Evolutionary conservation across 2,113 vertebrate genomes (phyloP).

Genomic region (Malaclemys terrapin): DNA sequence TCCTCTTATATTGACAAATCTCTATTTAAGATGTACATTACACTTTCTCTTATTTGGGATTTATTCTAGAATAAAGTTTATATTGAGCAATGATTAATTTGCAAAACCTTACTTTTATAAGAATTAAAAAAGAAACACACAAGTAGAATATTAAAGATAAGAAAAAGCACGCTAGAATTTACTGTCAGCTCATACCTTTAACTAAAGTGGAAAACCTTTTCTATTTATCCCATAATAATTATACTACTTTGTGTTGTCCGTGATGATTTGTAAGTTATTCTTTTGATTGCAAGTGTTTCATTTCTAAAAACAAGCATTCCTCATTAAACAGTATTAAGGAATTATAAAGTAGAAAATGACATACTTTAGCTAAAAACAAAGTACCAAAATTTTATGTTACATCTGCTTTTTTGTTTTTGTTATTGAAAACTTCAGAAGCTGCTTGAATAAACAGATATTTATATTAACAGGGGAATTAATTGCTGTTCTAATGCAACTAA

Average conservation of each 20-base stretch:
- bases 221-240: neutral
- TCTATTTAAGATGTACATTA: no score
- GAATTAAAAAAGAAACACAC: neutral
- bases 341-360: neutral
- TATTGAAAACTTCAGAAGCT: neutral
- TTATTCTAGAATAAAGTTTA: neutral
- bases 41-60: neutral
- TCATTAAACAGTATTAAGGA: neutral
- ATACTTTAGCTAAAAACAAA: neutral
- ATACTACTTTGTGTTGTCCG: neutral
- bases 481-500: neutral
- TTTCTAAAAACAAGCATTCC: neutral
- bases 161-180: neutral
- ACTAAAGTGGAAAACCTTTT: neutral
- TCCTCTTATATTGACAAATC: no score
- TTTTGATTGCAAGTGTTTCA: neutral
- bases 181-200: neutral
- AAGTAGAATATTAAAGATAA: neutral
- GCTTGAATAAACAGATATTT: neutral
- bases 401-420: neutral
- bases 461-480: neutral
- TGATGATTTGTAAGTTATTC: neutral
- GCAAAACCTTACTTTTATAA: neutral
- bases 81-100: neutral
- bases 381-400: neutral